Evolutionary conservation across 1,140 invertebrate genomes (phyloP), one percentile per base, ranked within the genome.

Genomic region (Lepidurus apus): DNA sequence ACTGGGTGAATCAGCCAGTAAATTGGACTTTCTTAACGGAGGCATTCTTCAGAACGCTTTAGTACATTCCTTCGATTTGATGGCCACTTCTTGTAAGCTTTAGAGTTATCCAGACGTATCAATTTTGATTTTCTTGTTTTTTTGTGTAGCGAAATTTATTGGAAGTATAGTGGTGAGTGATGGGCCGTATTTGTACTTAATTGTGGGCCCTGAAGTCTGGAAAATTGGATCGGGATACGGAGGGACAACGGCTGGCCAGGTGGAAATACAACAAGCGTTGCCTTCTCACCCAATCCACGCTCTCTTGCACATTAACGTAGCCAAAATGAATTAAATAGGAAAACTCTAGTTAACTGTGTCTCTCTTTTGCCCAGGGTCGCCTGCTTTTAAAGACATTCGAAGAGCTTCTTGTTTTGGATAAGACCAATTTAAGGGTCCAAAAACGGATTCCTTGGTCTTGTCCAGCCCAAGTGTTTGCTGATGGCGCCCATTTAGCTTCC

Each of bases 171-270:
- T 78, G 17, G 92, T 90, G 6, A 94, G 93, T 83, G 95, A 98
- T 87, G 96, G 96, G 34, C 90, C 91, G 80, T 96, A 91, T 85
- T 87, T 98, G 42, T 98, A 95, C 85, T 85, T 98, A 5, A 90
- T 92, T 83, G 92, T 90, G 82, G 89, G 90, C 0, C 91, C 89
- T 82, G 92, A 94, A 9, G 86, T 97, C 74, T 88, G 93, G 44
- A 97, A 98, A 87, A 91, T 98, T 81, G 96, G 96, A 8, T 95
- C 95, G 81, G 96, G 96, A 24, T 97, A 95, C 86, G 92, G 92
- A 53, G 93, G 92, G 81, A 96, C 95, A 11, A 89, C 95, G 80
- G 93, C 92, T 87, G 95, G 94, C 43, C 92, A 94, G 84, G 47
- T 95, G 96, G 84, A 85, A 89, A 79, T 90, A 91, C 82, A 93